Evolutionary conservation across 2,888 invertebrate species (phyloP).

Genomic region (Nipponacmea schrenckii): DNA sequence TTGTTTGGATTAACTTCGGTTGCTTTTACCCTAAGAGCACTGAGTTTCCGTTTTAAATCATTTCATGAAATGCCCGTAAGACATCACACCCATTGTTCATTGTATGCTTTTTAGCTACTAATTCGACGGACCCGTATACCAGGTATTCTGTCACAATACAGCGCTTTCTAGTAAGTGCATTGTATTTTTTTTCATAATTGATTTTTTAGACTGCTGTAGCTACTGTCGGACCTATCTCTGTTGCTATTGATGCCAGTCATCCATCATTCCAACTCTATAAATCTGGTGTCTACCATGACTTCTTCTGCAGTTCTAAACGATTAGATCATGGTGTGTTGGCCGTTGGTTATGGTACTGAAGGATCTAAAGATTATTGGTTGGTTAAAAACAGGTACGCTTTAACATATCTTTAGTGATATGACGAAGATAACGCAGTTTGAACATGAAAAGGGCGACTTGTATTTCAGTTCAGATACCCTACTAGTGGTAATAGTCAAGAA

Average conservation of each 20-base stretch:
- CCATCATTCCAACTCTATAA: constrained; percentile 76
- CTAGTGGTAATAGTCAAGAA: no score
- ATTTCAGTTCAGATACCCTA: no score
- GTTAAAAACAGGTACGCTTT: constrained; percentile 80
- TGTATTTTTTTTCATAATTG: no score
- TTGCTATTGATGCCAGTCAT: constrained; percentile 87
- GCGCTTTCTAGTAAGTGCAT: no score
- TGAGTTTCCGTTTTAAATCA: no score
- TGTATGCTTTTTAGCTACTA: constrained; percentile 89
- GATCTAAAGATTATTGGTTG: constrained; percentile 81
- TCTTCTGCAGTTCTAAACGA: constrained; percentile 79
- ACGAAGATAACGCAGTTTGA: no score
- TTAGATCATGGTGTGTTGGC: constrained; percentile 89
- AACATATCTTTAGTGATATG: no score
- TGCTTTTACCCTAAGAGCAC: no score
- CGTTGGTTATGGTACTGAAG: constrained; percentile 81
- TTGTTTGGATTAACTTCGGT: no score
- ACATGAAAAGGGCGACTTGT: no score
- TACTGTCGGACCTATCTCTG: constrained; percentile 84
- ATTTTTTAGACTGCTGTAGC: constrained; percentile 77
- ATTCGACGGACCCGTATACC: constrained; percentile 78
- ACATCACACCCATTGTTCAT: constrained; percentile 83
- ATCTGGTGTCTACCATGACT: constrained; percentile 79
- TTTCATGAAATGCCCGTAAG: constrained; percentile 22
- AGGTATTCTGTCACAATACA: background rate